phyloP scores from a whole-genome alignment of 2,888 invertebrate species.

The Microctonus hyperodae region DNA sequence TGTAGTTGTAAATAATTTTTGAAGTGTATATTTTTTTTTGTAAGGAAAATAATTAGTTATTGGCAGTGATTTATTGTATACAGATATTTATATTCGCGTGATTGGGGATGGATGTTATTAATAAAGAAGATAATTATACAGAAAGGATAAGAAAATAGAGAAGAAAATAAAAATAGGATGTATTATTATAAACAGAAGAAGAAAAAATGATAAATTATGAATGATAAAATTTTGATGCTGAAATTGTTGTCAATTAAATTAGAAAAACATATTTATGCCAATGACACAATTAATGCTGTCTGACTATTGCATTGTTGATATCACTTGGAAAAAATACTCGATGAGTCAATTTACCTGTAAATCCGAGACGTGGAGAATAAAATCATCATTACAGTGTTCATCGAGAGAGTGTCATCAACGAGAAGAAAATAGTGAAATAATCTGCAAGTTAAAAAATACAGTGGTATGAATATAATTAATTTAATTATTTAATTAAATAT shows the following conservation, averaged over 20 bases:
- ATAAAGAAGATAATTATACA: too few relatives aligned
- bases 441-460: neutral
- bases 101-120: too few relatives aligned
- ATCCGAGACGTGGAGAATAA: neutral
- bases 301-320: constrained; percentile 3
- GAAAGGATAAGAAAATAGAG: neutral
- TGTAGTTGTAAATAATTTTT: too few relatives aligned
- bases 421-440: neutral
- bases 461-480: neutral
- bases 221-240: neutral
- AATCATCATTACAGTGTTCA: constrained; percentile 3
- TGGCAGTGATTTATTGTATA: too few relatives aligned
- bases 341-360: constrained; percentile 19
- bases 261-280: neutral
- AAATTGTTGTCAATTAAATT: neutral
- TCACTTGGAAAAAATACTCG: neutral
- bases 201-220: neutral
- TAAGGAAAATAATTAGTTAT: too few relatives aligned
- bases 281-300: neutral
- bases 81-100: too few relatives aligned
- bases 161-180: neutral
- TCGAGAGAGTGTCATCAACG: neutral
- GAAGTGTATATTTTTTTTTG: too few relatives aligned
- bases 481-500: too few relatives aligned
- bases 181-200: neutral